phyloP scores from a whole-genome alignment of 2,113 vertebrate genomes.

The Strix uralensis region DNA sequence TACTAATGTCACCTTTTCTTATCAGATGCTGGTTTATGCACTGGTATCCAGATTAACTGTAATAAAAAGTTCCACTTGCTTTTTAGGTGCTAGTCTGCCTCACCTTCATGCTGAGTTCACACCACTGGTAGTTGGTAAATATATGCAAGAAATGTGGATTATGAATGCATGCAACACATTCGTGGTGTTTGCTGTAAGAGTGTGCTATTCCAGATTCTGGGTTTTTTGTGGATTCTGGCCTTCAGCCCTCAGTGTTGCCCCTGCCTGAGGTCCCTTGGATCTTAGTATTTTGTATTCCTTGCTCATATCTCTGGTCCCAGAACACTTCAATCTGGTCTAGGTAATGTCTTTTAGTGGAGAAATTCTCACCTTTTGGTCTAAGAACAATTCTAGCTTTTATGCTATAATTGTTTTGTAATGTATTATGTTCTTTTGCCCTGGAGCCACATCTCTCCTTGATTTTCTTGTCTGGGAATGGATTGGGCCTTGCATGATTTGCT shows the following conservation, averaged over 20 bases:
- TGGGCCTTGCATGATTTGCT: background rate
- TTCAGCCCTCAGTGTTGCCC: background rate
- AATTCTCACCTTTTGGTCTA: background rate
- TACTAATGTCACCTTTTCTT: background rate
- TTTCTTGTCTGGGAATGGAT: background rate
- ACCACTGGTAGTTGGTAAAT: background rate
- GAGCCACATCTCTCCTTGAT: background rate
- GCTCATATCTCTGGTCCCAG: background rate
- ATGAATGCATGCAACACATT: background rate
- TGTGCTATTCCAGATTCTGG: background rate
- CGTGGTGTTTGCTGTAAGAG: background rate
- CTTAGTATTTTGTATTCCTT: background rate
- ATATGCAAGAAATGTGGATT: background rate
- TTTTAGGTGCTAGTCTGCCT: background rate
- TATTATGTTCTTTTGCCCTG: background rate
- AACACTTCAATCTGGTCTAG: background rate
- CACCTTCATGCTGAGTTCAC: background rate
- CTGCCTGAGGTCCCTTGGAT: background rate
- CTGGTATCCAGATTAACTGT: background rate
- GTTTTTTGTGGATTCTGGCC: background rate
- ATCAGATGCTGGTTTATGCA: background rate
- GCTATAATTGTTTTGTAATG: background rate
- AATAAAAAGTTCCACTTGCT: background rate
- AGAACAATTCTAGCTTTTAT: background rate
- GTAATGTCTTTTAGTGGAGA: background rate